These are phyloP conservation scores for Dendrocincla fuliginosa DNA, from an alignment of 2,797 vertebrate species.

Conservation along the genomic window DNA sequence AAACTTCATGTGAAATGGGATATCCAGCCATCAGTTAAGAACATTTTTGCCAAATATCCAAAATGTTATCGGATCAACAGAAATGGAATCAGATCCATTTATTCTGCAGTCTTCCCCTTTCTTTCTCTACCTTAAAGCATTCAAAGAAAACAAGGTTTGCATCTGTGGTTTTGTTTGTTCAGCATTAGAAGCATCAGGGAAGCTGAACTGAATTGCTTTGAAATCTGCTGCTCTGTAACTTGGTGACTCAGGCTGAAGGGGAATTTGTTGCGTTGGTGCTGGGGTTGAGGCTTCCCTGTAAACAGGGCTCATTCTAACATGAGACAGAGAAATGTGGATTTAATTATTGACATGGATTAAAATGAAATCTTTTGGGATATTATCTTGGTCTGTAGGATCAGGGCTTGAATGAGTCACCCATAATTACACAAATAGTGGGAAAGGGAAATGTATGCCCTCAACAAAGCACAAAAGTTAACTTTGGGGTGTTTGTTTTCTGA, in stretches of 20 bases:
- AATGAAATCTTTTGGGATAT: neutral
- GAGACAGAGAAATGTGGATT: neutral
- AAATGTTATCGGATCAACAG: neutral
- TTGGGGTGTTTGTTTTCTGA: neutral
- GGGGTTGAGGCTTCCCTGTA: neutral
- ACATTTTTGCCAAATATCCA: neutral
- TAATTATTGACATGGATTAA: neutral
- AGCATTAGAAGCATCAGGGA: neutral
- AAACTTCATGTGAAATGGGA: neutral
- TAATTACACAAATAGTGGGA: neutral
- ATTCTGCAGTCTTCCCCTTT: rapidly evolving
- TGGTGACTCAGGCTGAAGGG: neutral
- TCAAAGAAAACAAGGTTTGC: neutral
- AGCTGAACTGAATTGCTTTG: neutral
- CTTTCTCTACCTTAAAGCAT: neutral
- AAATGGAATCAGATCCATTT: neutral
- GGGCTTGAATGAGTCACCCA: neutral
- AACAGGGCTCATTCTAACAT: neutral
- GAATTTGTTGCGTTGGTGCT: neutral
- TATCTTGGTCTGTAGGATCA: neutral
- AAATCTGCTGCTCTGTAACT: neutral
- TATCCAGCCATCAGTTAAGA: neutral
- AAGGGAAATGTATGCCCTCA: neutral
- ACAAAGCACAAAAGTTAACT: neutral
- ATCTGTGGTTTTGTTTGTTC: neutral